Base-by-base conservation (phyloP, 2,797 vertebrate genomes). In the Zalophus californianus region DNA sequence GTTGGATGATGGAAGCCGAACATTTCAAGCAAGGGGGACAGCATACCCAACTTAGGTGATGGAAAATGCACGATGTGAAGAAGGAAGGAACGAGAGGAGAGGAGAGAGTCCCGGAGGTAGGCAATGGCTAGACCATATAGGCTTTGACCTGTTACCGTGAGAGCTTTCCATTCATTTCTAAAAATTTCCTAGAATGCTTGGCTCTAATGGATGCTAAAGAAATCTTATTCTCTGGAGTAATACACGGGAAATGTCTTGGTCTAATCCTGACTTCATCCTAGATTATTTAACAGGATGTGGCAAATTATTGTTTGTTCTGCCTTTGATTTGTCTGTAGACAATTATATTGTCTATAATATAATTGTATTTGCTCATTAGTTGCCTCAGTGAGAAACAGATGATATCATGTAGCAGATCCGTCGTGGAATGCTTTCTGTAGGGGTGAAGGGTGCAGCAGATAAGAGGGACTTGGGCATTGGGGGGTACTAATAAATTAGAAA, bases 351-450 rank as follows among this genome's bases (percentile, higher is more conserved):
- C 44, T 44, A 44, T 44, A 44, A 44, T 62, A 60, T 66, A 87
- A 89, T 84, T 54, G 38, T 7, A 64, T 75, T 91, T 44, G n/a
- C 41, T 95, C n/a, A n/a, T 86, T 56, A 48, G n/a, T 50, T 79
- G 62, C 70, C 50, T 70, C 35, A 27, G 0, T 16, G 60, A 86
- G 54, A 90, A 90, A 35, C 68, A 27, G 66, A 23, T 21, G 44
- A 10, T 15, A 20, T 32, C 16, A 38, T 2, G 1, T 2, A 35
- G 12, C 62, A 78, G 32, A n/a, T 38, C 23, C 48, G n/a, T n/a
- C 8, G 5, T 13, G 32, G 29, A 82, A 52, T 3, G 38, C 16
- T 72, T 73, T 90, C 62, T 32, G 44, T 3, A 48, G 41, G 56
- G 20, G 29, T 2, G 14, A 12, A 15, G 56, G 16, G 4, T 35